Conservation (phyloP, 1,140 invertebrate species). For the Pectinophora gossypiella region DNA sequence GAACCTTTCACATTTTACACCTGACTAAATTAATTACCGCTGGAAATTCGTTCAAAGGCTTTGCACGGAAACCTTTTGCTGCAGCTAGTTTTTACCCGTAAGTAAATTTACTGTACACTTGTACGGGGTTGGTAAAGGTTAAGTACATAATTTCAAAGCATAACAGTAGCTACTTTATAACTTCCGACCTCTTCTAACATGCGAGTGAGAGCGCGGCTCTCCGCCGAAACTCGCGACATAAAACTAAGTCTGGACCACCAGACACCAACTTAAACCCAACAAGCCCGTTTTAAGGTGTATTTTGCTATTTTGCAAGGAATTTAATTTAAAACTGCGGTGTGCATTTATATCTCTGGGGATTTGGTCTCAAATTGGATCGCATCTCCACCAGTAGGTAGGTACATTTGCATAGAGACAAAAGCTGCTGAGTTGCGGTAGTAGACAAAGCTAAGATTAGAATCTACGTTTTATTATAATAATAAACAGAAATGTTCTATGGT, state of each 20-base stretch:
- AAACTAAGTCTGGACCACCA: constrained; percentile 18
- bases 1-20: too few relatives aligned
- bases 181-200: too few relatives aligned
- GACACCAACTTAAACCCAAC: constrained; percentile 18
- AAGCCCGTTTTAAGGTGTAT: constrained; percentile 19
- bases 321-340: constrained; percentile 55
- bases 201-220: too few relatives aligned
- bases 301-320: constrained; percentile 26
- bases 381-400: constrained; percentile 48
- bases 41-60: too few relatives aligned
- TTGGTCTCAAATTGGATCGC: constrained; percentile 56
- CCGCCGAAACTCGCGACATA: constrained; percentile 22
- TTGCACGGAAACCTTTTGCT: too few relatives aligned
- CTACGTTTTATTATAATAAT: background rate
- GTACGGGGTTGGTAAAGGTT: too few relatives aligned
- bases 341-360: constrained; percentile 47
- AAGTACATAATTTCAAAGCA: too few relatives aligned
- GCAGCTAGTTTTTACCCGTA: too few relatives aligned
- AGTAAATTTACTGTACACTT: too few relatives aligned
- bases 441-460: background rate
- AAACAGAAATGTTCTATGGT: too few relatives aligned
- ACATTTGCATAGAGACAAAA: constrained; percentile 50
- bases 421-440: background rate
- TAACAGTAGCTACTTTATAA: too few relatives aligned
- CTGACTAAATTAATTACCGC: too few relatives aligned